Percentiles rank a stretch among this genome's conserved stretches.
Conservation (phyloP, 2,113 vertebrate species). For the Periophthalmus modestus region DNA sequence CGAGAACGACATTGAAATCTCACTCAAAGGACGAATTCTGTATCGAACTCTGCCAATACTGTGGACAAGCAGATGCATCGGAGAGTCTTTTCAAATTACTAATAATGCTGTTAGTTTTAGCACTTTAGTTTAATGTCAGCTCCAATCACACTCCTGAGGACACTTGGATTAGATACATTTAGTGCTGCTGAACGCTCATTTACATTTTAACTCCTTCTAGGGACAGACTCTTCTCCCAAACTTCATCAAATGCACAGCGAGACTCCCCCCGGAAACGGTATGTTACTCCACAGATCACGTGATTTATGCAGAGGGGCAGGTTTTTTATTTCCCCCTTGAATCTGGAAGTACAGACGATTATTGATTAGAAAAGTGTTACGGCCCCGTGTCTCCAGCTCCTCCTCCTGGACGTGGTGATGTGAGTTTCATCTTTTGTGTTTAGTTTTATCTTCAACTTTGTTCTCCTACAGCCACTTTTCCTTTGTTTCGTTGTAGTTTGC, state of each 20-base stretch:
- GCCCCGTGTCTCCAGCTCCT: too few species aligned
- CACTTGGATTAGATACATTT: not conserved
- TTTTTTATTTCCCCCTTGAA: not conserved
- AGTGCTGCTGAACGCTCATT: not conserved
- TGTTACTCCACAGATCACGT: not conserved
- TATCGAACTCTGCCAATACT: not conserved
- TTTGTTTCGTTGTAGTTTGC: too few species aligned
- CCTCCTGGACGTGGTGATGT: too few species aligned
- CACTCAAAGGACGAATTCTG: not conserved
- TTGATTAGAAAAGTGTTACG: too few species aligned
- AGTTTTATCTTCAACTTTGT: too few species aligned
- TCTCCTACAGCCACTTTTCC: too few species aligned
- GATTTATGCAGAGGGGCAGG: not conserved
- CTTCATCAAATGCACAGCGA: slow-evolving; percentile 4
- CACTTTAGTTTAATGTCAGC: not conserved
- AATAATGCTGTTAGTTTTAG: not conserved
- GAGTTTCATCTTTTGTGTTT: too few species aligned
- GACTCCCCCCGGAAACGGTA: not conserved
- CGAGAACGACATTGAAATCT: not conserved
- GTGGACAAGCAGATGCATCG: not conserved
- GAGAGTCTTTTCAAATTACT: not conserved
- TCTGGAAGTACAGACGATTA: too few species aligned
- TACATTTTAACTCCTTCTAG: not conserved
- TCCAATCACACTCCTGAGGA: not conserved
- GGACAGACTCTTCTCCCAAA: not conserved